Evolutionary conservation across 2,797 vertebrate species (phyloP).

Genomic region (Pangasius krempfi): DNA sequence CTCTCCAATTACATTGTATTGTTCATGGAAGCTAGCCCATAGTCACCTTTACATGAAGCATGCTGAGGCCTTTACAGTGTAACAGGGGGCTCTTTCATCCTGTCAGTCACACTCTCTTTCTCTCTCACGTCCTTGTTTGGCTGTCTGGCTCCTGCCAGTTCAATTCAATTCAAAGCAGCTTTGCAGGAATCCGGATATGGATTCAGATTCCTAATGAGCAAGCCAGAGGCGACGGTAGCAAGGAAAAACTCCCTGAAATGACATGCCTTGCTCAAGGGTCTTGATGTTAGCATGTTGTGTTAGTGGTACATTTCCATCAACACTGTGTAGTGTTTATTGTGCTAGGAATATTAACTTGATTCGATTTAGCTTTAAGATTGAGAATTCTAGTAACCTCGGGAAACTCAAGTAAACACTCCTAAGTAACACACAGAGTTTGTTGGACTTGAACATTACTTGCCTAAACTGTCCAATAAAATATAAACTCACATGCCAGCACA

Average conservation of each 20-base stretch:
- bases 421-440: not conserved
- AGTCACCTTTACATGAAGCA: not conserved
- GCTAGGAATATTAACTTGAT: not conserved
- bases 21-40: not conserved
- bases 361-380: not conserved
- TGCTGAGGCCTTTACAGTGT: not conserved
- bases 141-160: not conserved
- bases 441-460: not conserved
- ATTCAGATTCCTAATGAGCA: not conserved
- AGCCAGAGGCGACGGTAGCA: not conserved
- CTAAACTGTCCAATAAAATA: not conserved
- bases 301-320: not conserved
- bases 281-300: not conserved
- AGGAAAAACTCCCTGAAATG: not conserved
- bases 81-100: not conserved
- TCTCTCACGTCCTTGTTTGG: not conserved
- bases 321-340: not conserved
- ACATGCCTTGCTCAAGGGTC: too few species aligned
- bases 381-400: not conserved
- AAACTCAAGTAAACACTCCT: not conserved
- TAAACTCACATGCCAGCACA: not conserved
- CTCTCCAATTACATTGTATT: not conserved
- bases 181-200: not conserved
- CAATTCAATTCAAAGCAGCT: not conserved
- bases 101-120: not conserved